phyloP scores from a whole-genome alignment of 2,888 invertebrate genomes.

The Leptopilina syphax region DNA sequence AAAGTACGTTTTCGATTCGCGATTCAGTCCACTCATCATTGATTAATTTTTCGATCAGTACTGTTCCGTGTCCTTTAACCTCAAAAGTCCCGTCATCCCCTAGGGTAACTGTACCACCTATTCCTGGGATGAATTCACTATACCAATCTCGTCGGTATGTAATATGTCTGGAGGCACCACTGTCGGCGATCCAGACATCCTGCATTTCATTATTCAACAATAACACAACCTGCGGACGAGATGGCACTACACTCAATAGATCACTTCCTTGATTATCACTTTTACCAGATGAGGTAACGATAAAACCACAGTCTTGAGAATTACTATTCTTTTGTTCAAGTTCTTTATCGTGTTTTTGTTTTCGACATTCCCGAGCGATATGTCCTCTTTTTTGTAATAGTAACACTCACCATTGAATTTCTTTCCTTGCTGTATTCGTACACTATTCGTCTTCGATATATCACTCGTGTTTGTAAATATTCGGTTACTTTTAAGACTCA shows the following conservation, averaged over 20 bases:
- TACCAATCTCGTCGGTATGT: constrained; percentile 49
- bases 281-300: not conserved
- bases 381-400: constrained; percentile 18
- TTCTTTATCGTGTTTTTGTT: constrained; percentile 14
- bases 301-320: not conserved
- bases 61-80: constrained; percentile 37
- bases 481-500: not conserved
- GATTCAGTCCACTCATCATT: constrained; percentile 39
- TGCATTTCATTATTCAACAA: not conserved
- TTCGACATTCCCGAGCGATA: constrained; percentile 38
- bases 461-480: not conserved
- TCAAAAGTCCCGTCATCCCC: constrained; percentile 41
- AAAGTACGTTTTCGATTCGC: constrained; percentile 45
- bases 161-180: constrained; percentile 49
- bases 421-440: not conserved
- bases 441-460: not conserved
- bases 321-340: not conserved
- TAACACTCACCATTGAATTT: constrained; percentile 34
- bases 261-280: not conserved
- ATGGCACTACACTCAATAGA: not conserved
- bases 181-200: constrained; percentile 39
- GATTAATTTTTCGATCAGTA: constrained; percentile 30
- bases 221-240: not conserved
- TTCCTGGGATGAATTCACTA: not conserved
- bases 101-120: constrained; percentile 38